Percentiles rank a stretch among this genome's conserved stretches.
These are phyloP conservation scores for Trialeurodes vaporariorum DNA, from an alignment of 1,140 invertebrate genomes.

Conservation along the genomic window DNA sequence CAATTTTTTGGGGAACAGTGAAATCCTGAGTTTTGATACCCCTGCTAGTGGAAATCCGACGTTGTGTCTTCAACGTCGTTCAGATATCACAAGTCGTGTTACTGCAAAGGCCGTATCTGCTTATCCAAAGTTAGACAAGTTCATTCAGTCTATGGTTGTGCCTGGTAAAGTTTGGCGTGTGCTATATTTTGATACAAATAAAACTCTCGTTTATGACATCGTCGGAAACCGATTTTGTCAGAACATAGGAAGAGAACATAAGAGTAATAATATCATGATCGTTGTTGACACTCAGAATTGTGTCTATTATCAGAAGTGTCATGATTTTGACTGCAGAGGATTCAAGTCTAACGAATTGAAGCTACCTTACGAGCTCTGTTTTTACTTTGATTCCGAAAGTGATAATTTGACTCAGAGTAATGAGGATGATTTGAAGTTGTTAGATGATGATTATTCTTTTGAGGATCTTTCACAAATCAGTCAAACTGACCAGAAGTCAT, in stretches of 20 bases:
- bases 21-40: constrained; percentile 6
- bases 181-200: constrained; percentile 36
- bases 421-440: background rate
- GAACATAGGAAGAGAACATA: constrained; percentile 49
- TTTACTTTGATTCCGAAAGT: constrained; percentile 7
- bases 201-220: constrained; percentile 47
- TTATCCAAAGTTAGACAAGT: constrained; percentile 45
- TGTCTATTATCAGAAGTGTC: constrained; percentile 51
- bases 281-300: constrained; percentile 43
- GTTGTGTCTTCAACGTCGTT: too few species aligned
- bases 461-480: background rate
- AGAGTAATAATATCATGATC: constrained; percentile 54
- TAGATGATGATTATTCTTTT: background rate
- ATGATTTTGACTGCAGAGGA: constrained; percentile 47
- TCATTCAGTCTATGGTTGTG: constrained; percentile 36
- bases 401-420: background rate
- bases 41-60: background rate
- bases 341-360: constrained; percentile 33
- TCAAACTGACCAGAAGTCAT: too few species aligned
- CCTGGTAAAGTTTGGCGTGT: constrained; percentile 43
- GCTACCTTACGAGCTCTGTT: constrained; percentile 22
- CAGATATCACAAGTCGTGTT: background rate
- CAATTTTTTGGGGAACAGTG: constrained; percentile 30
- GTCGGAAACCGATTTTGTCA: constrained; percentile 45
- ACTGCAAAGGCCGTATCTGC: constrained; percentile 31